Evolutionary conservation across 2,888 invertebrate species (phyloP).

Genomic region (Zaprionus lineosus): DNA sequence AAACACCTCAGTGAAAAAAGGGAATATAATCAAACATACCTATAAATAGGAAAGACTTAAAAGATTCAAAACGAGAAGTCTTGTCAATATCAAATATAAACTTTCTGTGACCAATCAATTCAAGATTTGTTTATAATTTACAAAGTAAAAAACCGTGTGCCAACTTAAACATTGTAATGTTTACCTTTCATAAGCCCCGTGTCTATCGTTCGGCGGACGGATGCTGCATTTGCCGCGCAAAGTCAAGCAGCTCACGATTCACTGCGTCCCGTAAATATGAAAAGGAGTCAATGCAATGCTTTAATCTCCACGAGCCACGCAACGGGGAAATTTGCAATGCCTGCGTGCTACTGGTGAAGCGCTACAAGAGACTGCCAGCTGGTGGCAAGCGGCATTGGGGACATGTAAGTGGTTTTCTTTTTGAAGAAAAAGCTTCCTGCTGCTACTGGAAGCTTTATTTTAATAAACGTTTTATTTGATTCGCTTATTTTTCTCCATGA

Average conservation of each 20-base stretch:
- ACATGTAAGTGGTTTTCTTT: slow-evolving; percentile 88
- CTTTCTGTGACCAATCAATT: no score
- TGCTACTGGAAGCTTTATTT: neutral
- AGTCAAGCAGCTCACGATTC: slow-evolving; percentile 93
- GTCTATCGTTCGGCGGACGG: slow-evolving; percentile 92
- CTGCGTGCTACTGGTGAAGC: slow-evolving; percentile 91
- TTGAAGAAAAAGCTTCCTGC: neutral
- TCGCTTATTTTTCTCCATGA: no score
- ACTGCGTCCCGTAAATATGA: slow-evolving; percentile 93
- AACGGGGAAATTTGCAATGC: slow-evolving; percentile 94
- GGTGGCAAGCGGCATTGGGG: slow-evolving; percentile 90
- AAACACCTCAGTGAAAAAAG: no score
- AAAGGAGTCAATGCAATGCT: slow-evolving; percentile 90
- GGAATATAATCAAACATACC: neutral
- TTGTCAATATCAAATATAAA: no score
- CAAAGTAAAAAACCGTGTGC: slow-evolving; percentile 8
- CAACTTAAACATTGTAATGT: slow-evolving; percentile 84
- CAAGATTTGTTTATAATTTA: neutral
- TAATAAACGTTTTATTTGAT: neutral
- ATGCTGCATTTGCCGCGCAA: slow-evolving; percentile 93
- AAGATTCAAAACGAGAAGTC: no score
- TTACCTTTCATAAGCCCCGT: slow-evolving; percentile 93
- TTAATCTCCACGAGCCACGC: slow-evolving; percentile 88
- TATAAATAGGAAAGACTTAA: slow-evolving; percentile 8
- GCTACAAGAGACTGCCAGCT: slow-evolving; percentile 90